Evolutionary conservation across 2,888 invertebrate species (phyloP).

Genomic region (Drosophila atroscutellata): DNA sequence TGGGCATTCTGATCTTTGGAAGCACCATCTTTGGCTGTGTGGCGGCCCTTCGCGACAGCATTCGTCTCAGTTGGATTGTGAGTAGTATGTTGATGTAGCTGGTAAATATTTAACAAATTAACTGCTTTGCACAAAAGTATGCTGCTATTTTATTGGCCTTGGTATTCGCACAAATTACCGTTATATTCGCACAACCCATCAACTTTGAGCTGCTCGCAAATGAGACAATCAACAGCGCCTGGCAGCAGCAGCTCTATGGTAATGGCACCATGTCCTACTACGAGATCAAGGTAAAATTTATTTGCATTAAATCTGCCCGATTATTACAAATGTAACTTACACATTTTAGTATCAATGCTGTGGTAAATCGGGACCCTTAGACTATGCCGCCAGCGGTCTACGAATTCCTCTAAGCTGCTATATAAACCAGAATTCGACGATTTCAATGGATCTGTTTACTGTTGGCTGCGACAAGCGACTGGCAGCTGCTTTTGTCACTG

Average conservation of each 20-base stretch:
- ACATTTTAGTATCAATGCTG: slow-evolving; percentile 69
- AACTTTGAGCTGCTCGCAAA: slow-evolving; percentile 69
- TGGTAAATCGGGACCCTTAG: slow-evolving; percentile 70
- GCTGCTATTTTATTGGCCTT: slow-evolving; percentile 66
- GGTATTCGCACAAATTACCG: slow-evolving; percentile 70
- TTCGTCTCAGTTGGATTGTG: slow-evolving; percentile 73
- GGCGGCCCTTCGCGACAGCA: slow-evolving; percentile 63
- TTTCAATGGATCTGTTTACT: slow-evolving; percentile 59
- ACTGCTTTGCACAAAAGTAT: slow-evolving; percentile 53
- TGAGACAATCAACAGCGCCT: slow-evolving; percentile 71
- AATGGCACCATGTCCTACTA: slow-evolving; percentile 68
- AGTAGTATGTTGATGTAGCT: slow-evolving; percentile 37
- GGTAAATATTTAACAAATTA: not conserved
- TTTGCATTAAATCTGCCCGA: not conserved
- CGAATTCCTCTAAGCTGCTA: slow-evolving; percentile 75
- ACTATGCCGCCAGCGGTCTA: slow-evolving; percentile 64
- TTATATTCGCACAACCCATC: slow-evolving; percentile 74
- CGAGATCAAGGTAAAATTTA: slow-evolving; percentile 70
- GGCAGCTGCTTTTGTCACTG: slow-evolving; percentile 53
- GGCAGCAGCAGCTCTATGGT: slow-evolving; percentile 66
- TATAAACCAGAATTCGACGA: slow-evolving; percentile 62
- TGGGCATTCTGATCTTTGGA: slow-evolving; percentile 68
- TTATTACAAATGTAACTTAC: not conserved
- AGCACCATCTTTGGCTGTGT: slow-evolving; percentile 75
- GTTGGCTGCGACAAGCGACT: slow-evolving; percentile 65